These are phyloP conservation scores for Natator depressus DNA, from an alignment of 2,113 vertebrate genomes.

Conservation along the genomic window DNA sequence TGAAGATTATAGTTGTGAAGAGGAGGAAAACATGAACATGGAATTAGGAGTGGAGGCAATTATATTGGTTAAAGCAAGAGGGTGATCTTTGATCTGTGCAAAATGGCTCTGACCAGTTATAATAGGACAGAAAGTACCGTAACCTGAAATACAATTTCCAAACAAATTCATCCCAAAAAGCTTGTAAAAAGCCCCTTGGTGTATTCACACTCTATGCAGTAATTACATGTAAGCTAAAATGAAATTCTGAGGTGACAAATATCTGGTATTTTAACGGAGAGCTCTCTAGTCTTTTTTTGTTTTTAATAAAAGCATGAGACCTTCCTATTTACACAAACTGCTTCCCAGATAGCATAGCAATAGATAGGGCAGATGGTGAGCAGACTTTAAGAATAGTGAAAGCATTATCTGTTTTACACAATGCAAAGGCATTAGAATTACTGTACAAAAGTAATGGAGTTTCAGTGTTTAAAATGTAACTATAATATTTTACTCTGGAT, in stretches of 20 bases:
- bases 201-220: background rate
- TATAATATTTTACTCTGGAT: background rate
- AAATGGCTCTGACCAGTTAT: background rate
- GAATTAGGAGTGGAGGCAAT: background rate
- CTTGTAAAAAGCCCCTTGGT: background rate
- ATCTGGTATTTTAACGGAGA: background rate
- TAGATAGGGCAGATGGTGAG: background rate
- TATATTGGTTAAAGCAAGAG: background rate
- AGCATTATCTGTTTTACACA: background rate
- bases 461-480: background rate
- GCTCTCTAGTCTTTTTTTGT: background rate
- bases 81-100: background rate
- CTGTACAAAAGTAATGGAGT: background rate
- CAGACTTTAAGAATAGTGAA: background rate
- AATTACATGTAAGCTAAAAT: background rate
- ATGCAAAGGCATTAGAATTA: background rate
- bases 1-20: background rate
- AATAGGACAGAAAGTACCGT: too few species aligned
- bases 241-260: background rate
- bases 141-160: background rate
- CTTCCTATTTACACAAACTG: background rate
- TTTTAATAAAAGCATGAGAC: background rate
- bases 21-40: background rate
- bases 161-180: background rate
- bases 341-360: background rate